phyloP scores from a whole-genome alignment of 2,113 vertebrate genomes.

The Syrrhaptes paradoxus region DNA sequence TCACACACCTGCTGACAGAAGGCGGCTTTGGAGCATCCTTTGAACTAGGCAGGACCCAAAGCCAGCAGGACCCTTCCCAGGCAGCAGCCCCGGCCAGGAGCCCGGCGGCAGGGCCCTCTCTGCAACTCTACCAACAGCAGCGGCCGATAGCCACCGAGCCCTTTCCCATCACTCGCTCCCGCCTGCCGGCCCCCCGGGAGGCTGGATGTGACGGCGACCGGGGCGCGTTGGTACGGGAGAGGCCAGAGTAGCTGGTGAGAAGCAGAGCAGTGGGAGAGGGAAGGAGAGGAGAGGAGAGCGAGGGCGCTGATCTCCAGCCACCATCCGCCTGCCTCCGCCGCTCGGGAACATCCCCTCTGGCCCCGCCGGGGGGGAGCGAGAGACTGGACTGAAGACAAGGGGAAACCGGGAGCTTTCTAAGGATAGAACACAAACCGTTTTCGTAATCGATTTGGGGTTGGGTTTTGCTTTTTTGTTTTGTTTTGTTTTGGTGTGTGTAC shows the following conservation, averaged over 20 bases:
- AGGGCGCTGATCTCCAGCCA: background rate
- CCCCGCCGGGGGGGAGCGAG: slow-evolving; percentile 33
- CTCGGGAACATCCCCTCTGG: slow-evolving; percentile 9
- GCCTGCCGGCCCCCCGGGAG: background rate
- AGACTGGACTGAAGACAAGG: slow-evolving; percentile 37
- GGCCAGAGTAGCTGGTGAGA: slow-evolving; percentile 41
- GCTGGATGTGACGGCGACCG: slow-evolving; percentile 21
- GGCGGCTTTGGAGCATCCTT: slow-evolving; percentile 78
- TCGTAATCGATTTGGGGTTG: slow-evolving; percentile 15
- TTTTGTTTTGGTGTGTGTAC: slow-evolving; percentile 58
- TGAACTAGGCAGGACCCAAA: slow-evolving; percentile 76
- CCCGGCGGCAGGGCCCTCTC: slow-evolving; percentile 63
- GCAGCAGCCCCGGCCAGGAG: slow-evolving; percentile 51
- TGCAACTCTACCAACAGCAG: slow-evolving; percentile 49
- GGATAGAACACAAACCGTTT: slow-evolving; percentile 17
- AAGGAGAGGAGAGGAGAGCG: background rate
- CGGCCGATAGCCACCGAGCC: slow-evolving; percentile 23
- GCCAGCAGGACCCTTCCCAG: slow-evolving; percentile 66
- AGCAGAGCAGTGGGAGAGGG: slow-evolving; percentile 25
- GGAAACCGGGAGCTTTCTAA: slow-evolving; percentile 34
- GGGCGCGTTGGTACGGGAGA: background rate
- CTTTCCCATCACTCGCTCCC: background rate
- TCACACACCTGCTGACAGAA: slow-evolving; percentile 82
- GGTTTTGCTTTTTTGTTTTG: background rate
- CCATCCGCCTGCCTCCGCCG: slow-evolving; percentile 11